phyloP scores from a whole-genome alignment of 2,797 vertebrate genomes.

The Toxotes lorentzi region DNA sequence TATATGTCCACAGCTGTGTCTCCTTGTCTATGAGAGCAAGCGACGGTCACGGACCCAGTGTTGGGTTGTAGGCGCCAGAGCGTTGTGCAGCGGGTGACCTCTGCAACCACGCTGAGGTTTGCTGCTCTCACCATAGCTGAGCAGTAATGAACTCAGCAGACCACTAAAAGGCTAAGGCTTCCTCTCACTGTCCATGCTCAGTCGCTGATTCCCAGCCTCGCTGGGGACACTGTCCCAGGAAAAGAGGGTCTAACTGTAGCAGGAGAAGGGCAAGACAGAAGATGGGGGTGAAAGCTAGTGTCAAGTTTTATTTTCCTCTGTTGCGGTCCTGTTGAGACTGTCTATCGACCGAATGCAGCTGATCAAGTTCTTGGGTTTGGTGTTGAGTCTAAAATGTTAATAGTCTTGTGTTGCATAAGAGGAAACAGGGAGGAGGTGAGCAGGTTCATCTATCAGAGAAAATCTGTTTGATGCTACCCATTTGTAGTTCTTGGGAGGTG shows the following conservation, averaged over 20 bases:
- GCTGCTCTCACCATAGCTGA: constrained; percentile 77
- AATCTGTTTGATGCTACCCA: constrained; percentile 36
- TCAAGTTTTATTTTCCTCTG: constrained; percentile 27
- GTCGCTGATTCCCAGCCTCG: constrained; percentile 24
- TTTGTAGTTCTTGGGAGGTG: constrained; percentile 31
- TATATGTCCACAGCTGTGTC: neutral
- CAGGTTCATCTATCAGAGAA: constrained; percentile 35
- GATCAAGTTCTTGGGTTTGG: constrained; percentile 32
- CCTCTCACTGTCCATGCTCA: constrained; percentile 69
- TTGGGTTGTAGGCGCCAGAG: constrained; percentile 74
- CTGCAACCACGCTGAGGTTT: constrained; percentile 82
- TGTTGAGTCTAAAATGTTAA: constrained; percentile 20
- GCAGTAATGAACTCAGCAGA: constrained; percentile 83
- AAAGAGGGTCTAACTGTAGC: constrained; percentile 14
- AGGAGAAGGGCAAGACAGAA: neutral
- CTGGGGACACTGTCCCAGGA: constrained; percentile 27
- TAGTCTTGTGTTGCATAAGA: constrained; percentile 31
- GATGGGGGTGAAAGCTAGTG: constrained; percentile 28
- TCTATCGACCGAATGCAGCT: constrained; percentile 1
- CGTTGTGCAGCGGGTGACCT: constrained; percentile 80
- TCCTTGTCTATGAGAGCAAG: constrained; percentile 34
- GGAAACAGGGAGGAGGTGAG: constrained; percentile 29
- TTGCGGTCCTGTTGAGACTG: constrained; percentile 15
- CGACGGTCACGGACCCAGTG: constrained; percentile 44
- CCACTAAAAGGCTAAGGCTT: constrained; percentile 77